Evolutionary conservation across 1,140 invertebrate genomes (phyloP).

Genomic region (Neomicropteryx cornuta): DNA sequence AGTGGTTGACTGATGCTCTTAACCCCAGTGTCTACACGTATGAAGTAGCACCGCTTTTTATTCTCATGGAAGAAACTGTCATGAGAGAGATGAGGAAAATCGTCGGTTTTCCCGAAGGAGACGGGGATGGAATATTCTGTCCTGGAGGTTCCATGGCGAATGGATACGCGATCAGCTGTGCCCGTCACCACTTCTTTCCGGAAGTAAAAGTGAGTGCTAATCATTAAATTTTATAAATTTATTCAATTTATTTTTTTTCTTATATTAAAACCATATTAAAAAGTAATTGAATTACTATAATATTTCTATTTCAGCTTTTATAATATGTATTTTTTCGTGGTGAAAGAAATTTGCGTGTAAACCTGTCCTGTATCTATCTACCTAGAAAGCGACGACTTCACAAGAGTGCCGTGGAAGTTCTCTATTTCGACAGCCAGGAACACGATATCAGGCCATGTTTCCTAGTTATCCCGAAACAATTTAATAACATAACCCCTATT

Average conservation of each 20-base stretch:
- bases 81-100: conserved; percentile 72
- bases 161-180: conserved; percentile 87
- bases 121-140: conserved; percentile 84
- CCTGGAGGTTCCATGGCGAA: conserved; percentile 94
- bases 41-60: conserved; percentile 84
- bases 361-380: too few species aligned
- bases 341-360: too few species aligned
- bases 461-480: too few species aligned
- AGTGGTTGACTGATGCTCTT: conserved; percentile 76
- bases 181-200: conserved; percentile 65
- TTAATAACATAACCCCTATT: too few species aligned
- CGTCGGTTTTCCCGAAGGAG: conserved; percentile 71
- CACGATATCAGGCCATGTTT: too few species aligned
- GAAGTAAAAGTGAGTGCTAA: conserved; percentile 56
- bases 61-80: conserved; percentile 75
- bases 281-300: neutral
- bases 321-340: too few species aligned
- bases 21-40: conserved; percentile 86
- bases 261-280: neutral
- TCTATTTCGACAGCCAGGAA: too few species aligned
- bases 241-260: neutral
- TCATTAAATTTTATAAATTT: neutral
- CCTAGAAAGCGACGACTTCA: too few species aligned
- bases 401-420: too few species aligned
- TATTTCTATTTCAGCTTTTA: too few species aligned